Evolutionary conservation across 2,888 invertebrate genomes (phyloP), one percentile per base, ranked within the genome.

Genomic region (Acrobasis repandana): DNA sequence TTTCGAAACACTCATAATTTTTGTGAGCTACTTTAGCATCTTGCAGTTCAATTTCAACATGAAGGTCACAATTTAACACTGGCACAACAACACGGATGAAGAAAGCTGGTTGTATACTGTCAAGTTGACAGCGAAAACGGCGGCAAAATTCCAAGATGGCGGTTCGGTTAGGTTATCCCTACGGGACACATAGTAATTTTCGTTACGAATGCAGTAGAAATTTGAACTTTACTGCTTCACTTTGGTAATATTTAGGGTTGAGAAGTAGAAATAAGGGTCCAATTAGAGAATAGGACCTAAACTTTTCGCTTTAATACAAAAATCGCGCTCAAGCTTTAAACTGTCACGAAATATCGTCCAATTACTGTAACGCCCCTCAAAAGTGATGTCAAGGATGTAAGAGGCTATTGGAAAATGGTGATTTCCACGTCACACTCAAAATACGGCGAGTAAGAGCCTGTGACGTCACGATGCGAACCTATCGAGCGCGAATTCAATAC

Each of bases 161-260:
- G 46, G 56, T 69, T 71, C 56, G 46, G 56, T 69, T 71, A 78
- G 64, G 82, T 79, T 61, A 86, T 80, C 67, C 83, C 86, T 72
- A 76, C 75, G 74, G 77, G 73, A 70, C 75, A 80, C 88, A 87
- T 88, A 28, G 28, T 28, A 4, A 28, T 6, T 28, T 28, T 28
- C n/a, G n/a, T 28, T 28, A 28, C 6, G 6, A 28, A 28, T 28
- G 0, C 8, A 28, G 0, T 28, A 28, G 8, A 28, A 6, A 28
- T 28, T 28, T 28, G 2, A 4, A 20, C 2, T 28, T 6, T 28
- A 8, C 28, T 5, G 28, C 28, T 28, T 28, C 28, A 28, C 28
- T 28, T 8, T 4, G 28, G 4, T 4, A 28, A 28, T 28, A 6
- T 28, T 28, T 28, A 28, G 28, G 8, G 28, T 28, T 28, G 6